Evolutionary conservation across 1,140 invertebrate species (phyloP).

Genomic region (Reticulitermes speratus): DNA sequence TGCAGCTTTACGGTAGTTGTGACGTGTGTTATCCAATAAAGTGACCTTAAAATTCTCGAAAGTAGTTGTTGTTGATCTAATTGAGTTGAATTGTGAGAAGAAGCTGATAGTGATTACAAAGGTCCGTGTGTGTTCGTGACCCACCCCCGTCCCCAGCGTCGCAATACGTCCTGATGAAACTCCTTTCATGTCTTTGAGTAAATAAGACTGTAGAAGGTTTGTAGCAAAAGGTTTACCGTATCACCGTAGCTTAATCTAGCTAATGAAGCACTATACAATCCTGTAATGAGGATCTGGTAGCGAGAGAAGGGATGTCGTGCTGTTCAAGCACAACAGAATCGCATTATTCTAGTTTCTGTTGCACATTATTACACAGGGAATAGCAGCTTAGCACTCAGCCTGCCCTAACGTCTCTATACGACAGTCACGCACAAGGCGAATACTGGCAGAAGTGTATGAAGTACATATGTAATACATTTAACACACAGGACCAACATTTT

Average conservation of each 20-base stretch:
- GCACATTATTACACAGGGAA: no score
- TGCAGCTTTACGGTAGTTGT: background rate
- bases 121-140: background rate
- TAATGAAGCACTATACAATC: background rate
- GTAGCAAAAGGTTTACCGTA: background rate
- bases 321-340: no score
- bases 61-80: background rate
- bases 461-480: no score
- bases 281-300: no score
- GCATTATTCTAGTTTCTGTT: no score
- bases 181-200: background rate
- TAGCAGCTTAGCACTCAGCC: no score
- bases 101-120: background rate
- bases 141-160: no score
- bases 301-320: no score
- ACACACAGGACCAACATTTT: no score
- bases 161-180: background rate
- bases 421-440: no score
- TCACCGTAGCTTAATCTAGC: background rate
- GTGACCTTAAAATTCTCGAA: background rate
- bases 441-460: no score
- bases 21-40: background rate
- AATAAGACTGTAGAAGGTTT: background rate
- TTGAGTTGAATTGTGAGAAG: background rate
- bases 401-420: no score